These are phyloP conservation scores for Tetragnatha montana DNA, from an alignment of 2,888 invertebrate species.

Conservation along the genomic window DNA sequence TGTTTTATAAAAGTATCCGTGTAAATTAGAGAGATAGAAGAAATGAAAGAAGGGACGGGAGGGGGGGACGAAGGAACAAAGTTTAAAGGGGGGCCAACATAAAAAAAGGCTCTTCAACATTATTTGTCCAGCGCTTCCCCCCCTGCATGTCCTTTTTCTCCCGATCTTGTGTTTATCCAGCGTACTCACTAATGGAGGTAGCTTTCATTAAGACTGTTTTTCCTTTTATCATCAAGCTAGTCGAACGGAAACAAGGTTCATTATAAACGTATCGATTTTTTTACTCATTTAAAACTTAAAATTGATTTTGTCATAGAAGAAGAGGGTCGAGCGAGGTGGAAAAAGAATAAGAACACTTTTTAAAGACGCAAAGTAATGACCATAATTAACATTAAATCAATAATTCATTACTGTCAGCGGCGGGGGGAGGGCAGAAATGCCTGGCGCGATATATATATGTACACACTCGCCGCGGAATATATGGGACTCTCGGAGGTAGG, in stretches of 20 bases:
- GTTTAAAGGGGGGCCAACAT: conserved; percentile 46
- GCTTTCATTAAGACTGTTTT: conserved; percentile 71
- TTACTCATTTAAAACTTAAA: conserved; percentile 71
- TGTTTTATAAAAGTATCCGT: conserved; percentile 70
- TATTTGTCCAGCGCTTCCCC: conserved; percentile 62
- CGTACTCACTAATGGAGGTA: conserved; percentile 68
- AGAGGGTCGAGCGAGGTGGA: conserved; percentile 46
- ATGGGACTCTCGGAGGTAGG: conserved; percentile 21
- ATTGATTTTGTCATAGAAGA: conserved; percentile 71
- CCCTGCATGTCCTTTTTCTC: conserved; percentile 43
- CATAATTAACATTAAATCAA: conserved; percentile 71
- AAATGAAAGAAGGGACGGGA: conserved; percentile 55
- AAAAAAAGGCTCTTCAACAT: conserved; percentile 66
- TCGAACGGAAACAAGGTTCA: conserved; percentile 70
- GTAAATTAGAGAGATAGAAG: conserved; percentile 71
- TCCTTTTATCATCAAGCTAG: conserved; percentile 68
- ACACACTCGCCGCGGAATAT: conserved; percentile 49
- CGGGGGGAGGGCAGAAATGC: conserved; percentile 61
- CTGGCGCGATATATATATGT: conserved; percentile 57
- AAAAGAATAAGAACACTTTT: conserved; percentile 71
- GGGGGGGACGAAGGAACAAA: conserved; percentile 38
- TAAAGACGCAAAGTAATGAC: conserved; percentile 71
- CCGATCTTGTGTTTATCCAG: conserved; percentile 70
- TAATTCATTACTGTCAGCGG: conserved; percentile 71
- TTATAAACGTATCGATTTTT: conserved; percentile 71